Evolutionary conservation across 37 sponge, comb jelly and placozoan genomes (phyloP), one percentile per base, ranked within the genome.

Genomic region (Tethya wilhelma): DNA sequence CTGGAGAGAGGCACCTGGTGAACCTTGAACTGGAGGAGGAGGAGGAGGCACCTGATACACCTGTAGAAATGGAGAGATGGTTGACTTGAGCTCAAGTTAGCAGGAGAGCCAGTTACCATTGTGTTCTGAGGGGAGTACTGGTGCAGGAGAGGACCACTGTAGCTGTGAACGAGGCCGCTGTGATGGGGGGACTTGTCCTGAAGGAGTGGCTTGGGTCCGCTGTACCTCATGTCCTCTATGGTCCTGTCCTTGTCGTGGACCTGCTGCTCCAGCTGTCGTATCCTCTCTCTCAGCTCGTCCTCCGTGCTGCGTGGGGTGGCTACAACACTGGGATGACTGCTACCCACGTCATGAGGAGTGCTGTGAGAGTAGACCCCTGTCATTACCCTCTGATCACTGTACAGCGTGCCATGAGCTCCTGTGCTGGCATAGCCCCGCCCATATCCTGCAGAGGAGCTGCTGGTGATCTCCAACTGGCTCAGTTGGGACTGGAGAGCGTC

Each of bases 221-320:
- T 43, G 55, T 72, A 67, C 30, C 43, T 32, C 44, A 65, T 53
- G 4, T 73, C 58, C 11, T 64, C 34, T 19, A 49, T 73, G 23
- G 74, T 74, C 14, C 19, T 55, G 12, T 83, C 65, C 34, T 41
- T 60, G 41, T 77, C 39, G 11, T 41, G 40, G 44, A 77, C 2
- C 64, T 63, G 31, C 64, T 45, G 44, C 64, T 77, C 78, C 1
- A 77, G 78, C 26, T 60, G 46, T 25, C 42, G 38, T 38, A 77
- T 39, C 12, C 66, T 23, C 49, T 73, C 83, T 19, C 55, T 37
- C 39, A 83, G 49, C 66, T 83, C 63, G 20, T 83, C 75, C 53
- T 68, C 60, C 37, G 43, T 74, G 20, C 30, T 59, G 1, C 55
- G 36, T 31, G 56, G 45, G 53, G 38, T 34, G 1, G 73, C 55